Conservation (phyloP, 1,140 invertebrate genomes). For the Orius laevigatus region DNA sequence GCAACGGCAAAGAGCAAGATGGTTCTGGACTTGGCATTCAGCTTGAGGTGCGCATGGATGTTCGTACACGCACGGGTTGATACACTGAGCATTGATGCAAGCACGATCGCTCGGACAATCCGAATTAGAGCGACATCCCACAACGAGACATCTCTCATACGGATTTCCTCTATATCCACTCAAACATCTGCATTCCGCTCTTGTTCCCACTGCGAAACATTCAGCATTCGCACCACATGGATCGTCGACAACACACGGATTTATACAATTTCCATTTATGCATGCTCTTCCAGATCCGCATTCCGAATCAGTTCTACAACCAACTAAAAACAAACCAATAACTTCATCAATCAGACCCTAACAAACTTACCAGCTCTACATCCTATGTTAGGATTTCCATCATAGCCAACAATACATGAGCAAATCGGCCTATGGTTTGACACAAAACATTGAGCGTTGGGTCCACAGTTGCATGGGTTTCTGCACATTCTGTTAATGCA, state of each 20-base stretch:
- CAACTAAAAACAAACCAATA: constrained; percentile 30
- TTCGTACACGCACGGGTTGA: constrained; percentile 64
- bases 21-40: constrained; percentile 63
- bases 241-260: constrained; percentile 59
- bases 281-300: constrained; percentile 65
- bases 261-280: constrained; percentile 66
- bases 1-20: constrained; percentile 68
- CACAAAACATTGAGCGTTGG: constrained; percentile 64
- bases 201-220: constrained; percentile 57
- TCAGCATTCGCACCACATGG: constrained; percentile 72
- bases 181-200: constrained; percentile 59
- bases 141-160: constrained; percentile 50
- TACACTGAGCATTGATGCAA: constrained; percentile 72
- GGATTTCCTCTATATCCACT: constrained; percentile 69
- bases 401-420: constrained; percentile 61
- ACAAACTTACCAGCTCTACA: constrained; percentile 39
- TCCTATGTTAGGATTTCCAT: constrained; percentile 65
- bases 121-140: constrained; percentile 75
- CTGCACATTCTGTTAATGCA: constrained; percentile 72
- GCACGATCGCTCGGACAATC: constrained; percentile 72
- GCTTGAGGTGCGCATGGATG: constrained; percentile 61
- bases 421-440: constrained; percentile 72
- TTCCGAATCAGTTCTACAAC: constrained; percentile 60
- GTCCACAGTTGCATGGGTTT: constrained; percentile 74
- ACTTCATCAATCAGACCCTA: neutral